Base-by-base conservation (phyloP, 2,113 vertebrate genomes). In the Triplophysa dalaica region DNA sequence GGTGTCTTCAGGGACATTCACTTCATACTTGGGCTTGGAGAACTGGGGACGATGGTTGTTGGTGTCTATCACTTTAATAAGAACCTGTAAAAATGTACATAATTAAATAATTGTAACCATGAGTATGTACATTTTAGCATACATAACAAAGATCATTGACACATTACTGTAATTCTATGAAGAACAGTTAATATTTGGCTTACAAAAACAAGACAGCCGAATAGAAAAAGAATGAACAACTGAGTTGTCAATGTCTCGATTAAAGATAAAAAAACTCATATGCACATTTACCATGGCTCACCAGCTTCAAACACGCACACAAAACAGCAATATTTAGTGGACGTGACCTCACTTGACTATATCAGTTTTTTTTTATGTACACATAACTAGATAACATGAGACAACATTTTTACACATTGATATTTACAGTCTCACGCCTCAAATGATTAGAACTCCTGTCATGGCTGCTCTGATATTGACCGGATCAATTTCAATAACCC, bases 31-130 rank as follows among this genome's bases (percentile, higher is more conserved):
- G 43, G 93, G 88, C 85, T 94, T 81, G 8, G 95, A 95, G 90
- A 99, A 99, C 84, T 95, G 87, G 7, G 98, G 98, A 14, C 97
- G 93, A 79, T 99, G 98, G 87, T 99, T 96, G 91, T 99, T 99
- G 85, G 96, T 98, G 84, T 99, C 97, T 75, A 99, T 97, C 77
- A 99, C 95, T 83, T 94, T 95, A 88, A 99, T 97, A 21, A 95
- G 92, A n/a, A 99, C 96, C 98, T 99, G 70, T 70, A 12, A 70
- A 45, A 76, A 62, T 21, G 14, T 56, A 13, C 60, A 63, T 9
- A 5, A 24, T 24, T 62, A 24, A 75, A 6, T 26, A 50, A 75
- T n/a, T 8, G 54, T 58, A 21, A 58, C 17, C 17, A 58, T 58
- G 54, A 58, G 8, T 2, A 12, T 45, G 45, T 29, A 19, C 24